These are phyloP conservation scores for Thecophora atra DNA, from an alignment of 2,888 invertebrate genomes.

Conservation along the genomic window DNA sequence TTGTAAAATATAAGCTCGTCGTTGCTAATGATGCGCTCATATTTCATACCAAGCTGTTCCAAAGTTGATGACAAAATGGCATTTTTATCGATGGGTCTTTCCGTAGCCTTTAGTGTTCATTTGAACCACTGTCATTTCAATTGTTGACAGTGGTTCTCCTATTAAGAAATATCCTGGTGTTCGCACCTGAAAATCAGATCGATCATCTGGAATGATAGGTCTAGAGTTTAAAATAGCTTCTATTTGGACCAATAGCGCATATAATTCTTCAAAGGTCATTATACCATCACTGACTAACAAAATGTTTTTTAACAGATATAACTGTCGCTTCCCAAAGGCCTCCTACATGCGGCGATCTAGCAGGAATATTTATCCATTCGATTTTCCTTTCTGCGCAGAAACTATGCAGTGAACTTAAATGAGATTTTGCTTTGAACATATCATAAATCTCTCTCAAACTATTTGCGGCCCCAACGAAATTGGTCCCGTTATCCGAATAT, in stretches of 20 bases:
- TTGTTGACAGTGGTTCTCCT: conserved; percentile 29
- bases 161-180: conserved; percentile 42
- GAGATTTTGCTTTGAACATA: background rate
- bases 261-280: conserved; percentile 20
- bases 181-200: conserved; percentile 43
- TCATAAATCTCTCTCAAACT: conserved; percentile 14
- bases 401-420: background rate
- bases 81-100: background rate
- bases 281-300: background rate
- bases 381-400: conserved; percentile 6
- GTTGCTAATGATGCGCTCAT: background rate
- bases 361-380: conserved; percentile 10
- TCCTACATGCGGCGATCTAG: conserved; percentile 10
- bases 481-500: conserved; percentile 20
- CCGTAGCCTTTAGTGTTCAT: background rate
- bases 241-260: conserved; percentile 7
- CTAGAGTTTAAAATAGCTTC: conserved; percentile 45
- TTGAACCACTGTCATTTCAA: conserved; percentile 3
- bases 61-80: background rate
- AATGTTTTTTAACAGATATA: conserved; percentile 6
- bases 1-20: background rate
- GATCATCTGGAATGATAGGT: conserved; percentile 43
- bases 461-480: conserved; percentile 17
- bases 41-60: background rate
- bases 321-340: conserved; percentile 4